Evolutionary conservation across 1,140 invertebrate genomes (phyloP).

Genomic region (Dinoponera quadriceps): DNA sequence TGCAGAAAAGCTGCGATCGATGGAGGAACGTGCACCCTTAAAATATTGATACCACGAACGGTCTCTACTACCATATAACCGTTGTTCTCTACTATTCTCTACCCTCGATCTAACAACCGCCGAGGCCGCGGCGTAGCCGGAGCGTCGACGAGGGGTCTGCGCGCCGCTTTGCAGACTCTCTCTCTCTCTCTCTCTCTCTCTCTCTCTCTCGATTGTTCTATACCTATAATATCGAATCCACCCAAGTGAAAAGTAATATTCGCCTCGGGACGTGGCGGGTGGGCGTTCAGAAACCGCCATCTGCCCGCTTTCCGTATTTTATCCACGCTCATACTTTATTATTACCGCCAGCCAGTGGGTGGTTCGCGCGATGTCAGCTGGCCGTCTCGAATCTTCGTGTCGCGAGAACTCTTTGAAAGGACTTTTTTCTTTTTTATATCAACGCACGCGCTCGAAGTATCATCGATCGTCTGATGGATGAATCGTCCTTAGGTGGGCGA

Average conservation of each 20-base stretch:
- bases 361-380: slow-evolving; percentile 3
- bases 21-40: slow-evolving; percentile 76
- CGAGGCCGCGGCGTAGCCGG: slow-evolving; percentile 30
- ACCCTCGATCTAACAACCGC: slow-evolving; percentile 63
- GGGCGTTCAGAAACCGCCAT: slow-evolving; percentile 47
- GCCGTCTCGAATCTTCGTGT: slow-evolving; percentile 15
- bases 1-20: slow-evolving; percentile 79
- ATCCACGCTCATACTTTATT: slow-evolving; percentile 44
- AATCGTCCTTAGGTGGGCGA: too few relatives aligned
- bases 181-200: slow-evolving; percentile 17
- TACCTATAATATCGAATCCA: slow-evolving; percentile 57
- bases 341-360: slow-evolving; percentile 17
- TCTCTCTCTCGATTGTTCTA: slow-evolving; percentile 63
- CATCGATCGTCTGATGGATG: too few relatives aligned
- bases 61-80: slow-evolving; percentile 70
- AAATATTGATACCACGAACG: slow-evolving; percentile 80
- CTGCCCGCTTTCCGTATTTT: slow-evolving; percentile 44
- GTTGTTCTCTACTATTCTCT: slow-evolving; percentile 59
- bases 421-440: slow-evolving; percentile 5
- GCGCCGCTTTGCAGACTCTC: slow-evolving; percentile 12
- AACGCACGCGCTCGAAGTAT: background rate
- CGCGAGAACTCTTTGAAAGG: background rate
- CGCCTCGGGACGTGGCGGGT: slow-evolving; percentile 31
- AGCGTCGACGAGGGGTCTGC: background rate
- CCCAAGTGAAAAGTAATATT: slow-evolving; percentile 60